Conservation (phyloP, 2,888 invertebrate species). For the Caenorhabditis parvicauda region DNA sequence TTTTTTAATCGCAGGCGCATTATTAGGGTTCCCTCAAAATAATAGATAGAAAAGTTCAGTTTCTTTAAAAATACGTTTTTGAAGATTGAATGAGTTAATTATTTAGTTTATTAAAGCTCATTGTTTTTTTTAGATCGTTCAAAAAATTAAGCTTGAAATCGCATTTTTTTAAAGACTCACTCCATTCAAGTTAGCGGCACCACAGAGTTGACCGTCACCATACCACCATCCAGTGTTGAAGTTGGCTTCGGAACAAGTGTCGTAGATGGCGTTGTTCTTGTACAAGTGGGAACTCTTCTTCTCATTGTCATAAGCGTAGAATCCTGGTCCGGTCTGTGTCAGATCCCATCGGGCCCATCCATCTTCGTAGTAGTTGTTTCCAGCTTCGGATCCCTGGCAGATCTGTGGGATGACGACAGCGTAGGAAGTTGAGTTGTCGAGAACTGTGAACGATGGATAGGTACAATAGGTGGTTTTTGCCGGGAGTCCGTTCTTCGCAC, state of each 20-base stretch:
- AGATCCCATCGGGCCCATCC: conserved; percentile 51
- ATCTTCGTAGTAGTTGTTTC: conserved; percentile 37
- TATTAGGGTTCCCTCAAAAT: too few species aligned
- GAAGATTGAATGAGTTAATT: too few species aligned
- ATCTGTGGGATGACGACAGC: conserved; percentile 34
- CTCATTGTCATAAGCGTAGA: conserved; percentile 38
- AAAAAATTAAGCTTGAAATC: background rate
- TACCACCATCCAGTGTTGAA: conserved; percentile 53
- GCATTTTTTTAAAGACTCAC: too few species aligned
- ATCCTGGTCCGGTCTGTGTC: conserved; percentile 37
- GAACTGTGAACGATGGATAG: conserved; percentile 33
- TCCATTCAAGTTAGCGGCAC: conserved; percentile 49
- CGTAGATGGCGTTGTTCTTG: conserved; percentile 4
- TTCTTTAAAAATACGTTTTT: too few species aligned
- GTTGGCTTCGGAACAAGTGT: conserved; percentile 38
- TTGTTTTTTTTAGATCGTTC: too few species aligned
- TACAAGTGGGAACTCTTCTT: conserved; percentile 1
- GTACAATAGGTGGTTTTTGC: conserved; percentile 36
- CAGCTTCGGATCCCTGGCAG: conserved; percentile 43
- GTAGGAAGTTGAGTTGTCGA: conserved; percentile 25
- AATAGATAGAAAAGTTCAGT: too few species aligned
- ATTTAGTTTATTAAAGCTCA: too few species aligned
- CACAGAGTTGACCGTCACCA: conserved; percentile 34
- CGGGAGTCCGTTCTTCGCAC: conserved; percentile 27
- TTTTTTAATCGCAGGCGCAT: too few species aligned